Conservation (phyloP, 2,888 invertebrate genomes). For the Eubasilissa splendida region DNA sequence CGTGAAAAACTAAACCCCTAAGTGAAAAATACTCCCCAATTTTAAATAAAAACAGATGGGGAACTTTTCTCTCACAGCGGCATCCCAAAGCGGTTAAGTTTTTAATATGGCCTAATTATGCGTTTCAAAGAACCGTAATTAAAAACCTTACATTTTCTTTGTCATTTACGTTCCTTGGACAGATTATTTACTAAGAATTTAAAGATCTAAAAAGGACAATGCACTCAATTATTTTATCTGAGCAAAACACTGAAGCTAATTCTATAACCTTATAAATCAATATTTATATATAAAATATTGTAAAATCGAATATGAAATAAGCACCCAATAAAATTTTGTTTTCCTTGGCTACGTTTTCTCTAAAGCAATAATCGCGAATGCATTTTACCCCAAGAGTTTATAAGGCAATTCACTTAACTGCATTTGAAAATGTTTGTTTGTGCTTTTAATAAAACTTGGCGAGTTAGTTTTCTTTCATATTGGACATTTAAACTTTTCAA, state of each 20-base stretch:
- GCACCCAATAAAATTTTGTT: background rate
- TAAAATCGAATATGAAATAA: background rate
- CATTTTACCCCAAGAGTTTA: conserved; percentile 2
- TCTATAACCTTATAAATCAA: no score
- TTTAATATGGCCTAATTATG: conserved; percentile 49
- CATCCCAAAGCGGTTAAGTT: conserved; percentile 22
- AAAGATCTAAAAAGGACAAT: no score
- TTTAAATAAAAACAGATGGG: conserved; percentile 28
- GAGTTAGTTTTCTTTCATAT: background rate
- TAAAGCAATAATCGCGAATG: conserved; percentile 1
- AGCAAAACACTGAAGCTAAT: no score
- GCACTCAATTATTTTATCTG: no score
- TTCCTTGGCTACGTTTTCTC: background rate
- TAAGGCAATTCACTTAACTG: background rate
- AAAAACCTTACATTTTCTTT: background rate
- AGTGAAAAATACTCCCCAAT: background rate
- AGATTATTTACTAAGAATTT: no score
- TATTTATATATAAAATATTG: no score
- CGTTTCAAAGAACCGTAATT: conserved; percentile 39
- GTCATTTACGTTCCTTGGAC: no score
- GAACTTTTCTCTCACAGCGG: conserved; percentile 15
- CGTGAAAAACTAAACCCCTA: background rate
- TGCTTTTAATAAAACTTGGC: conserved; percentile 16
- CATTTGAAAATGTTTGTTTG: conserved; percentile 19
- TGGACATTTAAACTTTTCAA: conserved; percentile 3